Percentiles rank a stretch among this genome's conserved stretches.
Conservation (phyloP, 2,888 invertebrate genomes). For the Stenodera caucasica region DNA sequence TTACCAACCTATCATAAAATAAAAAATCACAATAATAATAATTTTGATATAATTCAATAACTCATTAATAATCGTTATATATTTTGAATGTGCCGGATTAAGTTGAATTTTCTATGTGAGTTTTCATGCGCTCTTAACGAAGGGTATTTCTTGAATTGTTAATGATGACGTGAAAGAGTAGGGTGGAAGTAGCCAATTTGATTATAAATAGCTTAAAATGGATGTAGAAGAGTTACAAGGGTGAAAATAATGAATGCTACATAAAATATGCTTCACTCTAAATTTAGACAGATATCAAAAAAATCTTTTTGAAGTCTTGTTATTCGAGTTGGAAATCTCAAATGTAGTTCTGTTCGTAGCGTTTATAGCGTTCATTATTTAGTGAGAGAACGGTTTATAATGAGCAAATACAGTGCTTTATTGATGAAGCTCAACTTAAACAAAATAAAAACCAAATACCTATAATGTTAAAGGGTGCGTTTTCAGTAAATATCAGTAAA, state of each 20-base stretch:
- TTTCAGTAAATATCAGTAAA: conserved; percentile 37
- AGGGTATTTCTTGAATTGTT: conserved; percentile 2
- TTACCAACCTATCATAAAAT: conserved; percentile 48
- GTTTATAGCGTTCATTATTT: conserved; percentile 1
- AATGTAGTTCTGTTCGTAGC: no score
- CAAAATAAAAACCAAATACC: conserved; percentile 4
- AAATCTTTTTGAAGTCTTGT: no score
- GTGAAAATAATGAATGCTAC: neutral
- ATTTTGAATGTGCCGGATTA: neutral
- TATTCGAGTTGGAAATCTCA: no score
- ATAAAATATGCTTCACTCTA: neutral
- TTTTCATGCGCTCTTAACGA: conserved; percentile 7
- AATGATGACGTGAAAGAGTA: neutral
- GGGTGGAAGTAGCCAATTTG: neutral
- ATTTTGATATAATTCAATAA: no score
- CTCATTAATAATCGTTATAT: no score
- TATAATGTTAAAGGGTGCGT: conserved; percentile 7
- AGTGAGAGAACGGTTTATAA: neutral
- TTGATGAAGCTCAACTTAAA: neutral
- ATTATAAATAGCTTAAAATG: neutral
- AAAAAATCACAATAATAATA: no score
- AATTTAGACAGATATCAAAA: no score
- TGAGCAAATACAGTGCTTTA: neutral
- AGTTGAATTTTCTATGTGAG: neutral
- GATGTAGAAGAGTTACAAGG: neutral